Evolutionary conservation across 2,113 vertebrate genomes (phyloP).

Genomic region (Pteronura brasiliensis): DNA sequence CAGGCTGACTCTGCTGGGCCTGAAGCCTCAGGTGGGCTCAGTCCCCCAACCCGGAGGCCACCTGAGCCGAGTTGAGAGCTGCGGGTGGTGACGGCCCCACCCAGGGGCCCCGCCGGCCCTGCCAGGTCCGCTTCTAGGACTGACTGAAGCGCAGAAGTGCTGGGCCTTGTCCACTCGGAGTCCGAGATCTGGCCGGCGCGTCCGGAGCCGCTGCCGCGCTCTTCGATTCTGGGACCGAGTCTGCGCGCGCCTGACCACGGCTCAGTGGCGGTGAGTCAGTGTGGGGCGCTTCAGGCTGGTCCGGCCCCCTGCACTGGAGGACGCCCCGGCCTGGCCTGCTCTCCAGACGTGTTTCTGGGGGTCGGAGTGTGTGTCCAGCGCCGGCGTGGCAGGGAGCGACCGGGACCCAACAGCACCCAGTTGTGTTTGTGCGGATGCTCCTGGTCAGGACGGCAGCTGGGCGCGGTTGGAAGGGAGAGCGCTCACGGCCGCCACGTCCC

Average conservation of each 20-base stretch:
- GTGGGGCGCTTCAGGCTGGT: neutral
- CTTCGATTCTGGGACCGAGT: neutral
- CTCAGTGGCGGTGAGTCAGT: neutral
- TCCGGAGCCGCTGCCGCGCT: neutral
- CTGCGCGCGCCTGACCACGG: neutral
- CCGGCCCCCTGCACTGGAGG: neutral
- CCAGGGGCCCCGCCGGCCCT: neutral
- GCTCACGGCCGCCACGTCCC: neutral
- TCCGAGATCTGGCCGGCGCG: neutral
- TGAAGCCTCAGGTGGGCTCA: neutral
- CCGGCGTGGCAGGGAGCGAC: neutral
- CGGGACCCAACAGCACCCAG: neutral
- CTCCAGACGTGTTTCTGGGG: neutral
- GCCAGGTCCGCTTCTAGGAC: neutral
- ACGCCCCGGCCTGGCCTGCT: rapidly evolving
- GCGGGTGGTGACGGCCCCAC: neutral
- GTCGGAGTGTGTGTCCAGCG: neutral
- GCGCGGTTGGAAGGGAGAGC: neutral
- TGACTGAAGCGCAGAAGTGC: neutral
- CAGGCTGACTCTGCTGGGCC: neutral
- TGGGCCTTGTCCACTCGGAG: neutral
- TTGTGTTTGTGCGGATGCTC: neutral
- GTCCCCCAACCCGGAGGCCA: neutral
- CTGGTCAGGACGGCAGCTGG: neutral
- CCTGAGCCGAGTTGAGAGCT: neutral